Base-by-base conservation (phyloP, 2,113 vertebrate genomes). In the Nycticryphes semicollaris region DNA sequence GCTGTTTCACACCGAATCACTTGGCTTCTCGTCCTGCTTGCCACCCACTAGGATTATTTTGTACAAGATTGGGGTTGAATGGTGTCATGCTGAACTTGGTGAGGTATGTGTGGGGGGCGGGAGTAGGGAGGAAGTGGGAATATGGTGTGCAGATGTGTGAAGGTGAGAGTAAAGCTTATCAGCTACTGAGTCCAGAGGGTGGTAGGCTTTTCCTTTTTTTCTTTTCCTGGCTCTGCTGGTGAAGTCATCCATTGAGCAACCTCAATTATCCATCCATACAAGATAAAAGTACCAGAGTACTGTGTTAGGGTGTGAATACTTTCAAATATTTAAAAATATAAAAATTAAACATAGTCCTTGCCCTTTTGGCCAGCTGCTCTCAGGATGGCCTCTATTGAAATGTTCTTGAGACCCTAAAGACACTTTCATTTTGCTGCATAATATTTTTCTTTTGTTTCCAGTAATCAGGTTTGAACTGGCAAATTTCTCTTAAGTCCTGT, bases 131-230 rank as follows among this genome's bases (percentile, higher is more conserved):
- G 22, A 73, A 93, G 54, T 35, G 45, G 33, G 70, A 95, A 96
- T 96, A 47, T 97, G 96, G 91, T 57, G 70, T 83, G 63, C 96
- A 96, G 95, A 94, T 96, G 95, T 94, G 70, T 53, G 77, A 96
- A 93, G 96, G 95, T 96, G 95, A 96, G 93, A 94, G 62, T 89
- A 95, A 96, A 94, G 70, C 81, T 87, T 91, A 94, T 97, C 94
- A 89, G 92, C 96, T 97, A 94, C 96, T 87, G 59, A n/a, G 93
- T 97, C 87, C 69, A 91, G 62, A 76, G 89, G 6, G 27, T 79
- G 35, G 53, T 87, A 78, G 74, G 35, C 8, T 91, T 97, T 85
- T 74, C 20, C 54, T 82, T 90, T 81, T 59, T 59, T 92, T 85
- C 45, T 83, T 69, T 59, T 62, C 47, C 28, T 62, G n/a, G 16